These are phyloP conservation scores for Danio tinwini DNA, from an alignment of 2,797 vertebrate genomes.

Conservation along the genomic window DNA sequence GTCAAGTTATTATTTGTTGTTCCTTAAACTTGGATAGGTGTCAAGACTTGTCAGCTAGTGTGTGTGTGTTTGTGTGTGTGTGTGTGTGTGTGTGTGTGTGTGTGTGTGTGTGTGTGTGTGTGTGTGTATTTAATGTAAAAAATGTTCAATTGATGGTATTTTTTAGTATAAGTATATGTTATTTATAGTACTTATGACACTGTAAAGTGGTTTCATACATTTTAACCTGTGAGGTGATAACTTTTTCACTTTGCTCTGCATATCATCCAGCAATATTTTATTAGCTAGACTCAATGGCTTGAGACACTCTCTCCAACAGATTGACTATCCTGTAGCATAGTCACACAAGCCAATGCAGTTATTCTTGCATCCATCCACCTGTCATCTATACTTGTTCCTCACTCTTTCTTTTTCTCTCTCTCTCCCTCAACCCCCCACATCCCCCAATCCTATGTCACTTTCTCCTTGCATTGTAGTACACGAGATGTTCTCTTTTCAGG, in stretches of 20 bases:
- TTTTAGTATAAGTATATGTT: too few relatives aligned
- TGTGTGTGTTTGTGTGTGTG: too few relatives aligned
- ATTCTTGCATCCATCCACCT: conserved; percentile 65
- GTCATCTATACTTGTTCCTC: conserved; percentile 60
- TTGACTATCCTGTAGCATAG: conserved; percentile 47
- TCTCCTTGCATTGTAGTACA: conserved; percentile 82
- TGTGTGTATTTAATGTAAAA: too few relatives aligned
- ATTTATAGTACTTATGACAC: too few relatives aligned
- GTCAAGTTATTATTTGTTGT: too few relatives aligned
- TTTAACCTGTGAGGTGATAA: not conserved
- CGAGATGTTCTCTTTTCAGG: conserved; percentile 84
- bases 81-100: too few relatives aligned
- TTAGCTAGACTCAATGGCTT: conserved; percentile 41
- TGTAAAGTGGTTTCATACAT: too few relatives aligned
- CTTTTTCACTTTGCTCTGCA: conserved; percentile 5
- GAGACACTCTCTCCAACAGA: conserved; percentile 44
- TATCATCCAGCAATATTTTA: conserved; percentile 39
- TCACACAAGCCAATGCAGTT: conserved; percentile 52
- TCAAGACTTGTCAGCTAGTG: too few relatives aligned
- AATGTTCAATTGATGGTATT: too few relatives aligned
- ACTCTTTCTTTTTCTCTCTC: conserved; percentile 33
- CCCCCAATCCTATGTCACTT: conserved; percentile 78
- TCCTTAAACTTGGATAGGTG: too few relatives aligned
- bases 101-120: too few relatives aligned
- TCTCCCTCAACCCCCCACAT: conserved; percentile 56